Evolutionary conservation across 1,140 invertebrate species (phyloP), one percentile per base, ranked within the genome.

Genomic region (Odontomachus brunneus): DNA sequence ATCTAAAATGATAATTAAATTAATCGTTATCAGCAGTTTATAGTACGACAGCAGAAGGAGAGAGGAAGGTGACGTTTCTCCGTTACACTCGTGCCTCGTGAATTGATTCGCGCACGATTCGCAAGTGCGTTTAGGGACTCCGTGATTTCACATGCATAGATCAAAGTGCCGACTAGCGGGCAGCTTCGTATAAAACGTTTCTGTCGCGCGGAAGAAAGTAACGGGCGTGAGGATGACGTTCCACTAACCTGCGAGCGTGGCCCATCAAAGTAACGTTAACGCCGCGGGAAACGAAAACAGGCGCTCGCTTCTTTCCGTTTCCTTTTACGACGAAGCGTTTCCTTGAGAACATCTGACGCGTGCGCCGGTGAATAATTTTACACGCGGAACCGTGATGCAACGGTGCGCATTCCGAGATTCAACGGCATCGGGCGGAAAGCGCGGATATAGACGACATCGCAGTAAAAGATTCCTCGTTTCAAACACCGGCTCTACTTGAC

Each of bases 281-380:
- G 44, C 1, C 19, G 26, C 24, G 15, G 51, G 44, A 76, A 65
- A 65, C 19, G 24, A 76, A 76, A 76, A 51, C 74, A 19, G 19
- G 9, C 19, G 24, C 14, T 48, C 22, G 22, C 49, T 67, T 69
- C 63, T 78, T 78, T 66, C 12, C 49, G 7, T 75, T 49, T 53
- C 22, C 12, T 55, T 44, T 78, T 78, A 78, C 33, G 74, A 67
- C 49, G 17, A 76, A 67, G 29, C 29, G 22, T 78, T 67, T 66
- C 22, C 19, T 57, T 53, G 29, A 17, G 49, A 76, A 55, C 15
- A 22, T 53, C 29, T 55, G 22, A 76, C 49, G 17, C 29, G 49
- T 67, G 49, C 49, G 63, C 19, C 49, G 22, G 51, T 69, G 60
- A 78, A 67, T 78, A 78, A 67, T 55, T 78, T 78, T 78, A 69